Conservation (phyloP, 1,140 invertebrate genomes). For the Diorhabda carinulata region DNA sequence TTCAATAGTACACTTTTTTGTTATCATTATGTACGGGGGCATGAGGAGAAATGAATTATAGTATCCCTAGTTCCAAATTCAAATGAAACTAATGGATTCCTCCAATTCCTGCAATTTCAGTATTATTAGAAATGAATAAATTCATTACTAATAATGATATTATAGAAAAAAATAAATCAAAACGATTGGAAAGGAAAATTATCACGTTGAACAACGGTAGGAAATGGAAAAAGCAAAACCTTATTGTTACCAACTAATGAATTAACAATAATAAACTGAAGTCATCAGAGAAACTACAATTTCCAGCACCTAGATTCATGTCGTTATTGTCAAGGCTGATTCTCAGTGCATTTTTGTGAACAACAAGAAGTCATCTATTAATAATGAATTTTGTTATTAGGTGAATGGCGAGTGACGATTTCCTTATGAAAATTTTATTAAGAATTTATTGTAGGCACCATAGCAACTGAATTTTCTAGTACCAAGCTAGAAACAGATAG, state of each 20-base stretch:
- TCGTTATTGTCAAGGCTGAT: too few relatives aligned
- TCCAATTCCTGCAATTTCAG: too few relatives aligned
- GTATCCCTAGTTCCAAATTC: neutral
- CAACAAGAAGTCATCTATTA: neutral
- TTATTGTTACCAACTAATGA: too few relatives aligned
- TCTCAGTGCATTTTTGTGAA: neutral
- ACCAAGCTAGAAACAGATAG: constrained; percentile 1
- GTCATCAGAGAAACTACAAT: too few relatives aligned
- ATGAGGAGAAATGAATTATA: neutral
- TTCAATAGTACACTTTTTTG: neutral
- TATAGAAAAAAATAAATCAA: neutral
- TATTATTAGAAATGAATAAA: constrained; percentile 5
- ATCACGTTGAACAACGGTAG: neutral
- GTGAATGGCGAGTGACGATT: neutral
- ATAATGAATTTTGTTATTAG: neutral
- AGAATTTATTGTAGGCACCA: constrained; percentile 4
- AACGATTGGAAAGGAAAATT: neutral
- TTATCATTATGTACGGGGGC: neutral
- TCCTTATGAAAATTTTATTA: neutral
- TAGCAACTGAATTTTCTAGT: neutral
- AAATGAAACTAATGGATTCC: too few relatives aligned
- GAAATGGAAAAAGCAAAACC: neutral
- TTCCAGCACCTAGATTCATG: too few relatives aligned
- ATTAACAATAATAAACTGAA: too few relatives aligned
- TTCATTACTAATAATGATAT: neutral